These are phyloP conservation scores for Venturia canescens DNA, from an alignment of 1,140 invertebrate species.

Conservation along the genomic window DNA sequence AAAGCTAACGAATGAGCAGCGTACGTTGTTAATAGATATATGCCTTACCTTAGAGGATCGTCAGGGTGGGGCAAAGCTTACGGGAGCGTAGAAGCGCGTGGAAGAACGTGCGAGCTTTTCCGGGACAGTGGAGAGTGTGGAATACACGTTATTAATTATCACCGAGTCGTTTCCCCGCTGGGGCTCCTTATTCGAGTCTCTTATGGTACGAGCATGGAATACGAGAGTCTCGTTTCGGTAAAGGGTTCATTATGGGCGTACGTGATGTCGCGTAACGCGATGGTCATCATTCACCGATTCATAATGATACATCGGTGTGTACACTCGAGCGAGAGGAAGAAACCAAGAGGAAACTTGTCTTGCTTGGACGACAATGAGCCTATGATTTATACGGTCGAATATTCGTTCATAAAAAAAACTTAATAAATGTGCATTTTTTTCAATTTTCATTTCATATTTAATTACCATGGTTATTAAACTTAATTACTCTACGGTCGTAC, in stretches of 20 bases:
- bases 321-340: not conserved
- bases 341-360: not conserved
- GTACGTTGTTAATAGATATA: not conserved
- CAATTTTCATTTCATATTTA: too few relatives aligned
- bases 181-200: constrained; percentile 24
- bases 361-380: not conserved
- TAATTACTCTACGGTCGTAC: not conserved
- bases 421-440: too few relatives aligned
- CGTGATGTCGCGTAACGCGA: constrained; percentile 42
- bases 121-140: not conserved
- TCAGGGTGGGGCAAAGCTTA: not conserved
- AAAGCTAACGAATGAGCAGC: not conserved
- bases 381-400: not conserved
- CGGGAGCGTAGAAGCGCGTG: not conserved
- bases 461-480: not conserved
- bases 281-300: constrained; percentile 45
- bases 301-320: constrained; percentile 17
- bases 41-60: not conserved
- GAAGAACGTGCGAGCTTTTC: constrained; percentile 13
- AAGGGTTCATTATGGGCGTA: constrained; percentile 43
- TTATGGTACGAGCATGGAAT: constrained; percentile 29
- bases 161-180: constrained; percentile 20
- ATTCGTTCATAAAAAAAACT: not conserved
- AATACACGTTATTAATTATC: constrained; percentile 45
- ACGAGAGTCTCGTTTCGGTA: constrained; percentile 35